These are phyloP conservation scores for Panthera uncia DNA, from an alignment of 2,113 vertebrate species.

Conservation along the genomic window DNA sequence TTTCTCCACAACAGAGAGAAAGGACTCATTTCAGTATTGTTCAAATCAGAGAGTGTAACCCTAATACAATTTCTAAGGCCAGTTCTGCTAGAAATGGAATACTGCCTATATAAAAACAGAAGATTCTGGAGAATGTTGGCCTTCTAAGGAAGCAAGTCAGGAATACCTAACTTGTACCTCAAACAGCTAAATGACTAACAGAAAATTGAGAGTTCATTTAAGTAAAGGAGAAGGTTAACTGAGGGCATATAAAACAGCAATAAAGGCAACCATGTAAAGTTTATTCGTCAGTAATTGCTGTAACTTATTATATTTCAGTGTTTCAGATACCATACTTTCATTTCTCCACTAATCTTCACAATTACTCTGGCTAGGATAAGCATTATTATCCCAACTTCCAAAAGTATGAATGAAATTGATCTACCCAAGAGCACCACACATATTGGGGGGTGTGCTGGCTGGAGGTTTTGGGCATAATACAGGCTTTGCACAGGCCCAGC, in stretches of 20 bases:
- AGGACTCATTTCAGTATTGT: neutral
- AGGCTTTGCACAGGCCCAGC: neutral
- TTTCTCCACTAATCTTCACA: neutral
- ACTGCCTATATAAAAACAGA: neutral
- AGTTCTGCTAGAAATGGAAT: neutral
- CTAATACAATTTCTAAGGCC: neutral
- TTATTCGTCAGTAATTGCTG: neutral
- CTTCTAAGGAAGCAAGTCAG: neutral
- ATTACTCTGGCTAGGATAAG: neutral
- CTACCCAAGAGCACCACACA: neutral
- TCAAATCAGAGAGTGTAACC: neutral
- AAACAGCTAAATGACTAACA: neutral
- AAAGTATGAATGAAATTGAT: neutral
- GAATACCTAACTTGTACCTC: neutral
- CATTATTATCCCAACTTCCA: neutral
- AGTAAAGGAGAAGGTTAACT: neutral
- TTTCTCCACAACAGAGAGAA: neutral
- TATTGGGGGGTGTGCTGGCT: neutral
- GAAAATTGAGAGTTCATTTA: neutral
- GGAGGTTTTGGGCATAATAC: neutral
- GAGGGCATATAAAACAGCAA: neutral
- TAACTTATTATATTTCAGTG: neutral
- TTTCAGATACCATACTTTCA: neutral
- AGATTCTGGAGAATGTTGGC: neutral
- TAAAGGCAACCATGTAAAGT: too few relatives aligned